Percentiles rank a stretch among this genome's conserved stretches.
Evolutionary conservation across 2,888 invertebrate species (phyloP).

Genomic region (Cephus spinipes): DNA sequence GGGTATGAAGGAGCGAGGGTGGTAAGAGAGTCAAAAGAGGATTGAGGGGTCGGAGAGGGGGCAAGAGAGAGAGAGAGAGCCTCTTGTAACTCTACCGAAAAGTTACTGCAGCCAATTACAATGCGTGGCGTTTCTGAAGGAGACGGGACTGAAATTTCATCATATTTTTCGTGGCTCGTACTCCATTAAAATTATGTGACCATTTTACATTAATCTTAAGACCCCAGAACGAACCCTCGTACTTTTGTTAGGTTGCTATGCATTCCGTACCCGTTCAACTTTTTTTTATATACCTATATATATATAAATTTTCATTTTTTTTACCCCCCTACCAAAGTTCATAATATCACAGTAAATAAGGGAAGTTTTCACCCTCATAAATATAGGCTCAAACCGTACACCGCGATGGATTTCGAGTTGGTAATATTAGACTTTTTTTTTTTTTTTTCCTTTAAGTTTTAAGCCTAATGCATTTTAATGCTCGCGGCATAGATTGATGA

Average conservation of each 20-base stretch:
- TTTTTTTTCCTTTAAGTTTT: slow-evolving; percentile 23
- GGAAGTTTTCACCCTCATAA: slow-evolving; percentile 34
- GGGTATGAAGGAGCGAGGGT: neutral
- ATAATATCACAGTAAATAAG: slow-evolving; percentile 33
- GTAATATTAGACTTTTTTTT: slow-evolving; percentile 25
- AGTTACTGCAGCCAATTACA: slow-evolving; percentile 17
- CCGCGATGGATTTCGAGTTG: slow-evolving; percentile 21
- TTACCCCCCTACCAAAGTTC: slow-evolving; percentile 36
- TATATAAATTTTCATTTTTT: slow-evolving; percentile 20
- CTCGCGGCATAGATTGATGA: slow-evolving; percentile 45
- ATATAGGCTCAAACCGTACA: neutral
- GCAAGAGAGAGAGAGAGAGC: neutral
- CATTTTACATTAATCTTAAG: slow-evolving; percentile 18
- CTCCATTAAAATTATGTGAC: slow-evolving; percentile 24
- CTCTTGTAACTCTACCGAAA: neutral
- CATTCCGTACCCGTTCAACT: neutral
- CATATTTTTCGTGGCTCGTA: slow-evolving; percentile 10
- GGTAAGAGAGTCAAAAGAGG: neutral
- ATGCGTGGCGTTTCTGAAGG: neutral
- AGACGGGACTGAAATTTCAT: slow-evolving; percentile 8
- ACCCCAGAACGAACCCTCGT: neutral
- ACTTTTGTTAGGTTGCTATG: neutral
- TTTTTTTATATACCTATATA: neutral
- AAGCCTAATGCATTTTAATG: slow-evolving; percentile 53
- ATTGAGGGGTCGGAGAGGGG: neutral